Conservation (phyloP, 2,797 vertebrate genomes). For the Leptodactylus fallax region DNA sequence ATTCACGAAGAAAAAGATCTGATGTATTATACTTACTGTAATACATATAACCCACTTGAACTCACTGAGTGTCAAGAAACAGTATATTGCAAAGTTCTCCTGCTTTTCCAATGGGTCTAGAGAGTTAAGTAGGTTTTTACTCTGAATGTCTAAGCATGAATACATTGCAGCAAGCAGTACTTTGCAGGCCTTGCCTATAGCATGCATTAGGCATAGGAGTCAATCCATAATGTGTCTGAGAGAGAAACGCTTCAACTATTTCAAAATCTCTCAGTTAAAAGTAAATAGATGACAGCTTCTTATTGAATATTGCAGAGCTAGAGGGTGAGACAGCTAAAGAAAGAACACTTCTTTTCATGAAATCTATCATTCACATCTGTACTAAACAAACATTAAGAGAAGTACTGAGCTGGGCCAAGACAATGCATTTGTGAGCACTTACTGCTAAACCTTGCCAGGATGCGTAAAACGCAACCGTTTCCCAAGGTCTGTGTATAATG, state of each 20-base stretch:
- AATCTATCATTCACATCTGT: constrained; percentile 50
- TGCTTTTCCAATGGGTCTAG: not conserved
- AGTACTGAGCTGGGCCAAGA: constrained; percentile 22
- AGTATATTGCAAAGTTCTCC: not conserved
- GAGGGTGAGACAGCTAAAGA: constrained; percentile 36
- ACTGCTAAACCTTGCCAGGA: not conserved
- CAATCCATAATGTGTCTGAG: constrained; percentile 48
- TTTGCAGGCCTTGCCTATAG: constrained; percentile 42
- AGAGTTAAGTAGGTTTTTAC: constrained; percentile 22
- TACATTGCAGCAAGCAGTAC: constrained; percentile 2
- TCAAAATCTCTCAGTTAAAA: constrained; percentile 52
- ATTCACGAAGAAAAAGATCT: not conserved
- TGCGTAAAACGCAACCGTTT: not conserved
- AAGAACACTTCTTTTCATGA: constrained; percentile 30
- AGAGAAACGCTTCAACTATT: constrained; percentile 42
- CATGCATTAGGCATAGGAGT: constrained; percentile 44
- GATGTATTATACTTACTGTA: no score
- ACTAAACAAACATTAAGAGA: constrained; percentile 36
- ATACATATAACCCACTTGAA: not conserved
- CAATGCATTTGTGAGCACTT: constrained; percentile 40
- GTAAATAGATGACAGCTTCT: constrained; percentile 56
- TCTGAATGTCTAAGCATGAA: constrained; percentile 25
- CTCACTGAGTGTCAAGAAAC: not conserved
- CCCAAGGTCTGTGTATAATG: constrained; percentile 19
- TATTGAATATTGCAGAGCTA: constrained; percentile 51